These are phyloP conservation scores for Chrysotoxum bicinctum DNA, from an alignment of 2,888 invertebrate genomes.

Conservation along the genomic window DNA sequence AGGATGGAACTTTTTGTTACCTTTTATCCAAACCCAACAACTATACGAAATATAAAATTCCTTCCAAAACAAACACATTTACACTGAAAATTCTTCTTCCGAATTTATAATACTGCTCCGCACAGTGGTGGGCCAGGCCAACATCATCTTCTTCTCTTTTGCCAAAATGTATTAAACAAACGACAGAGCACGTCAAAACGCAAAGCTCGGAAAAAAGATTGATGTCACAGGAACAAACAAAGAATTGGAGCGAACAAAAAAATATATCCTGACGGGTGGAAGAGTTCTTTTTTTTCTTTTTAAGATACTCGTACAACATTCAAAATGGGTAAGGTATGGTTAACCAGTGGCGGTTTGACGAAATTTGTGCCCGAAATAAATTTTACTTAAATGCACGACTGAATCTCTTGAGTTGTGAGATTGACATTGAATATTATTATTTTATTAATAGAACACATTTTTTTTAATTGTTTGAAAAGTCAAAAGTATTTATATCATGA, in stretches of 20 bases:
- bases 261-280: background rate
- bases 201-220: constrained; percentile 53
- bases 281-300: background rate
- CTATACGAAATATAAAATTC: constrained; percentile 3
- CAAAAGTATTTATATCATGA: too few species aligned
- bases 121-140: background rate
- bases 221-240: constrained; percentile 63
- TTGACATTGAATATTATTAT: too few species aligned
- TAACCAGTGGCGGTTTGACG: background rate
- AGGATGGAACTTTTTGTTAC: constrained; percentile 18
- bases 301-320: background rate
- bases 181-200: constrained; percentile 56
- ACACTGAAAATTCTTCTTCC: background rate
- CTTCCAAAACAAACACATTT: constrained; percentile 11
- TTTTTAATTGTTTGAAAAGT: too few species aligned
- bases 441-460: too few species aligned
- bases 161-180: constrained; percentile 41
- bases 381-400: too few species aligned
- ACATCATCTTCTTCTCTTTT: constrained; percentile 6
- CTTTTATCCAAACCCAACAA: background rate
- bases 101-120: background rate
- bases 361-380: background rate
- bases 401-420: too few species aligned
- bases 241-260: constrained; percentile 12
- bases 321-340: background rate